Evolutionary conservation across 30 jellyfish, hydroid and myxozoan genomes (phyloP).

Genomic region (Hydractinia echinata): DNA sequence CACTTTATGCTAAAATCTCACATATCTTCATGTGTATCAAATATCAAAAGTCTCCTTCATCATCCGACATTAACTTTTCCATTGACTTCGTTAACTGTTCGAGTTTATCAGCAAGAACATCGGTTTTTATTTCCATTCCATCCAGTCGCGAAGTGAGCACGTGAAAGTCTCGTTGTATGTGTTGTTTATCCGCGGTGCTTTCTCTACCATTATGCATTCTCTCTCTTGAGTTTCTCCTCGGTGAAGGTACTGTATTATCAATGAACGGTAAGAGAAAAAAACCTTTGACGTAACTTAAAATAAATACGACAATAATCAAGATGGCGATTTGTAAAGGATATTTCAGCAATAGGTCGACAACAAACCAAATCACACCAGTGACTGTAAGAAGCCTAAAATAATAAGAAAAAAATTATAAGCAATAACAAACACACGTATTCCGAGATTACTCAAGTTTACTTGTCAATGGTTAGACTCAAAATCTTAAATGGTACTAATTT

Average conservation of each 20-base stretch:
- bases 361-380: slow-evolving; percentile 64
- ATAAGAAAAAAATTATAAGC: neutral
- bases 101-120: slow-evolving; percentile 30
- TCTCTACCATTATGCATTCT: too few relatives aligned
- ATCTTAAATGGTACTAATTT: too few relatives aligned
- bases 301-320: slow-evolving; percentile 11
- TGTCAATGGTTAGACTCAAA: too few relatives aligned
- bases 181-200: neutral
- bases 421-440: neutral
- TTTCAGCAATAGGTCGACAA: slow-evolving; percentile 48
- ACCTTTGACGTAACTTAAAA: neutral
- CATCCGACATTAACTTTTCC: neutral
- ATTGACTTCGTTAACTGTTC: slow-evolving; percentile 5
- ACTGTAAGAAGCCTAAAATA: slow-evolving; percentile 56
- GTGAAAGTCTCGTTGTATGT: slow-evolving; percentile 22
- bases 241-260: too few relatives aligned
- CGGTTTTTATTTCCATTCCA: slow-evolving; percentile 44
- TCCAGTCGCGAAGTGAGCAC: slow-evolving; percentile 42
- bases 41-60: neutral
- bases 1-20: too few relatives aligned
- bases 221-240: too few relatives aligned
- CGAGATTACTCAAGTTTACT: too few relatives aligned
- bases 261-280: too few relatives aligned
- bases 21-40: too few relatives aligned
- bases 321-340: slow-evolving; percentile 62